These are phyloP conservation scores for Emydoidea blandingii DNA, from an alignment of 2,797 vertebrate species.

Conservation along the genomic window DNA sequence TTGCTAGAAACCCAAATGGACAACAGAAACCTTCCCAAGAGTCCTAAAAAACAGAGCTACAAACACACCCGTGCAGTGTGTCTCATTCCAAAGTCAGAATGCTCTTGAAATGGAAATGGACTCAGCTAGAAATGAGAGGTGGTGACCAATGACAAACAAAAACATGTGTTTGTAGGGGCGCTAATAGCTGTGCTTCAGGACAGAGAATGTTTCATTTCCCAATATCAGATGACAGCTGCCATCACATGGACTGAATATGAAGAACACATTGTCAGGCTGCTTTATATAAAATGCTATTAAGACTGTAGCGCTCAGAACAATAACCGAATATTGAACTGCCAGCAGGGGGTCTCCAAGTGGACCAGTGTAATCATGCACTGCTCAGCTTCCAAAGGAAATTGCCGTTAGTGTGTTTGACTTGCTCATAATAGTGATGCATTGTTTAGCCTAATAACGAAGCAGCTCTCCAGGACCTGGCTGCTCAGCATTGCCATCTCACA, in stretches of 20 bases:
- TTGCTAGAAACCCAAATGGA: not conserved
- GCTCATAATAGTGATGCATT: slow-evolving; percentile 65
- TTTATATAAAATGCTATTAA: not conserved
- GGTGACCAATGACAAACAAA: slow-evolving; percentile 12
- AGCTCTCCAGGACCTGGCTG: slow-evolving; percentile 64
- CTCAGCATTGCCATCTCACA: slow-evolving; percentile 60
- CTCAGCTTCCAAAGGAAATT: slow-evolving; percentile 74
- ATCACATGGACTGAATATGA: not conserved
- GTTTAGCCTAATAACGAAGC: slow-evolving; percentile 73
- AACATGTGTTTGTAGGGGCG: not conserved
- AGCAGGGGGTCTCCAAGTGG: slow-evolving; percentile 64
- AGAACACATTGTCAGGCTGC: not conserved
- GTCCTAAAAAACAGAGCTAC: not conserved
- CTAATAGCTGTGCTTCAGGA: slow-evolving; percentile 3
- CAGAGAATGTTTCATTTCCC: slow-evolving; percentile 15
- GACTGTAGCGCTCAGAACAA: slow-evolving; percentile 46
- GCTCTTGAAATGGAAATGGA: slow-evolving; percentile 11
- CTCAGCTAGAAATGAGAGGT: not conserved
- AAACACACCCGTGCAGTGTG: rapidly evolving
- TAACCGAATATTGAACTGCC: slow-evolving; percentile 49
- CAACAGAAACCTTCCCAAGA: not conserved
- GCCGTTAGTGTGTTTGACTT: slow-evolving; percentile 57
- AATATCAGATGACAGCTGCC: slow-evolving; percentile 28
- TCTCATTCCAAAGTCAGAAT: slow-evolving; percentile 5
- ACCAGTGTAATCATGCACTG: slow-evolving; percentile 69